phyloP scores from a whole-genome alignment of 2,888 invertebrate species.

The Cecidostiba fungosa region DNA sequence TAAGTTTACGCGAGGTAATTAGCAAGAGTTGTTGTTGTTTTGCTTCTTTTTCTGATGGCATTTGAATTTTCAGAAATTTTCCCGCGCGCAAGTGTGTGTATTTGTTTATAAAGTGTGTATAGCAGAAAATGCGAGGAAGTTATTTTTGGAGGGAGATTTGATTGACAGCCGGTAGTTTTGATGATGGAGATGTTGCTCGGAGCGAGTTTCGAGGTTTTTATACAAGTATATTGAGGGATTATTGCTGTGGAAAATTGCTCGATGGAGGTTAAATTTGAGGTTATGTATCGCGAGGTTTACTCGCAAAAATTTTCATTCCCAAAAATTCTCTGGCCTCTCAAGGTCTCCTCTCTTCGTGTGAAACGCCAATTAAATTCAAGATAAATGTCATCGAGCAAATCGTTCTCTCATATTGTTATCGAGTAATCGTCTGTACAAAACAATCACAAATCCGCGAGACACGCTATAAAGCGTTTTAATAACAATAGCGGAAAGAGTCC shows the following conservation, averaged over 20 bases:
- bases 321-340: no score
- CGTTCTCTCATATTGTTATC: background rate
- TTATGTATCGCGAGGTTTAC: conserved; percentile 8
- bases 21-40: no score
- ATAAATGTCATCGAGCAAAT: background rate
- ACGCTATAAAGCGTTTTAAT: background rate
- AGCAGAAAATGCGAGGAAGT: background rate
- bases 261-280: background rate
- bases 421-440: background rate
- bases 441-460: background rate
- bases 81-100: background rate
- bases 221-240: background rate
- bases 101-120: background rate
- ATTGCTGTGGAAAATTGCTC: background rate
- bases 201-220: background rate
- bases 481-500: background rate
- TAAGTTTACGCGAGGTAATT: background rate
- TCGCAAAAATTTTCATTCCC: background rate
- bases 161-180: background rate
- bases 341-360: no score
- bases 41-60: no score
- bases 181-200: background rate
- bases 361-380: background rate
- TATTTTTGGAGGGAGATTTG: background rate
- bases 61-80: background rate